These are phyloP conservation scores for Parauchenoglanis ngamensis DNA, from an alignment of 2,797 vertebrate genomes.

Conservation along the genomic window DNA sequence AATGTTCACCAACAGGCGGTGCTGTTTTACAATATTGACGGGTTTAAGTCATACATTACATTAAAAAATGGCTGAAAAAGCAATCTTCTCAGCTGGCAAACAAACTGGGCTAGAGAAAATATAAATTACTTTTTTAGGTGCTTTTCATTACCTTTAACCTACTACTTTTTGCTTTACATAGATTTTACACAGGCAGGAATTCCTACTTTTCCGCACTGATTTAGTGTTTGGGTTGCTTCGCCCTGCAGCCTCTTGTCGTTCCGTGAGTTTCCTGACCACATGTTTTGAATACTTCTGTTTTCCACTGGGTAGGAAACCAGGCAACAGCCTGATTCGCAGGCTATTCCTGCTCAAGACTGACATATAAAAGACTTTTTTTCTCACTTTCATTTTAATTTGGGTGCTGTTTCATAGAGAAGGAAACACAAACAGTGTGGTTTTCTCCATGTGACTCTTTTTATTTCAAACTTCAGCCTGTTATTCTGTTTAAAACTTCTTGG, in stretches of 20 bases:
- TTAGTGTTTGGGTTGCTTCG: neutral
- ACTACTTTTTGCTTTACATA: neutral
- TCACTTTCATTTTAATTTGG: neutral
- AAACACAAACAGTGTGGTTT: neutral
- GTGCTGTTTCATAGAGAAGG: neutral
- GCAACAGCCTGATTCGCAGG: constrained; percentile 20
- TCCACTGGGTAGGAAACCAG: constrained; percentile 58
- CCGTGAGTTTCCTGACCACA: constrained; percentile 54
- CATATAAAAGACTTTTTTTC: constrained; percentile 15
- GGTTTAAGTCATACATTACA: neutral
- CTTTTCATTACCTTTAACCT: neutral
- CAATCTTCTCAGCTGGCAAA: neutral
- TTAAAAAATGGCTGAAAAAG: neutral
- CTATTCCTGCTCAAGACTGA: constrained; percentile 63
- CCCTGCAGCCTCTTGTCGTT: constrained; percentile 25
- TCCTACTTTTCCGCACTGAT: neutral
- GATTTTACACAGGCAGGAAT: neutral
- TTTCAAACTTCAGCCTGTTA: neutral
- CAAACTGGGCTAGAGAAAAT: neutral
- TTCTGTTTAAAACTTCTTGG: constrained; percentile 17
- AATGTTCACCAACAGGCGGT: neutral
- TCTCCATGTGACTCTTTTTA: neutral
- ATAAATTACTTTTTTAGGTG: neutral
- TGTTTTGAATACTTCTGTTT: constrained; percentile 63
- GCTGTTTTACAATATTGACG: neutral